phyloP scores from a whole-genome alignment of 2,113 vertebrate species.

The Tamias sibiricus region DNA sequence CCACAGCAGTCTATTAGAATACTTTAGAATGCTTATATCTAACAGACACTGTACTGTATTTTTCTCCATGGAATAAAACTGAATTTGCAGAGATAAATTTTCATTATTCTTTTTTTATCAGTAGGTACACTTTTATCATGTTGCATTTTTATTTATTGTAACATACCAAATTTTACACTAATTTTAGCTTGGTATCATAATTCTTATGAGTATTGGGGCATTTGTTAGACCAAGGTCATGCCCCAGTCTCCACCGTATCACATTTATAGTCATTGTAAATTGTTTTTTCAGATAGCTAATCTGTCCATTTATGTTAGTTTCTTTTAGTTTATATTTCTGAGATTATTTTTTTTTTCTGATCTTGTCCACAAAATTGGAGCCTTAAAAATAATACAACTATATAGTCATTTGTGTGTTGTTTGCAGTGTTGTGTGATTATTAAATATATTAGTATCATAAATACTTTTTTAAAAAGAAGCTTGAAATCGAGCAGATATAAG shows the following conservation, averaged over 20 bases:
- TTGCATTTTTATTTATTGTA: background rate
- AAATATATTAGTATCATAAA: constrained; percentile 46
- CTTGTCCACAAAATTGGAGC: background rate
- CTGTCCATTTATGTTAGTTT: constrained; percentile 4
- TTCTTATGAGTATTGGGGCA: background rate
- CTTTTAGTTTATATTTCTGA: constrained; percentile 40
- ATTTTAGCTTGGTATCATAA: background rate
- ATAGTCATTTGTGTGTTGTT: constrained; percentile 2
- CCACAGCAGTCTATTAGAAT: background rate
- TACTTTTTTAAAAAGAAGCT: background rate
- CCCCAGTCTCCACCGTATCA: background rate
- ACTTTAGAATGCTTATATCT: background rate
- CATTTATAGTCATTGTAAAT: background rate
- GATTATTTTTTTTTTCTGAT: constrained; percentile 47
- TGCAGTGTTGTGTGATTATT: constrained; percentile 7
- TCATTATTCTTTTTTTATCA: constrained; percentile 40
- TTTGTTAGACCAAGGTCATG: background rate
- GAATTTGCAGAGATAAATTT: constrained; percentile 4
- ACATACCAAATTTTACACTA: background rate
- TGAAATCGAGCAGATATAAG: background rate
- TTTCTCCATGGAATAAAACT: constrained; percentile 14
- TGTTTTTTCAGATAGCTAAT: background rate
- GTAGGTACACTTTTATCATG: background rate
- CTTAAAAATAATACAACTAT: constrained; percentile 44
- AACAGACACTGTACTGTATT: background rate